phyloP scores from a whole-genome alignment of 2,797 vertebrate genomes.

The Mastacembelus armatus region DNA sequence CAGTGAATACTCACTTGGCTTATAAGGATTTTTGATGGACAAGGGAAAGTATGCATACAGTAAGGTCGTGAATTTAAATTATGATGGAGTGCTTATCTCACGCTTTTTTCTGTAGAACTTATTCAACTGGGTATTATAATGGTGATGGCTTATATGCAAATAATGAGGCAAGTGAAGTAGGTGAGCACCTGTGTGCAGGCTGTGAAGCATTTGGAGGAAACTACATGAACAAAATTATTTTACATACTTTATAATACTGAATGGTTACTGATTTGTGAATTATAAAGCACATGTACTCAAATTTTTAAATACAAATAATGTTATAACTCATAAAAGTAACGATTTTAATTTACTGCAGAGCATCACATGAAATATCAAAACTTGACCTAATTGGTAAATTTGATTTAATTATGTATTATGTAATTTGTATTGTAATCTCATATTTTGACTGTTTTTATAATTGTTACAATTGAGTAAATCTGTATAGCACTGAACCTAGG shows the following conservation, averaged over 20 bases:
- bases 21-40: constrained; percentile 14
- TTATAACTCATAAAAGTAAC: not conserved
- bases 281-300: too few relatives aligned
- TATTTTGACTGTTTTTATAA: too few relatives aligned
- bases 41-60: constrained; percentile 10
- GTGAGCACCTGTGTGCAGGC: not conserved
- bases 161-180: not conserved
- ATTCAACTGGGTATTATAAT: constrained; percentile 2
- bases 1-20: constrained; percentile 28
- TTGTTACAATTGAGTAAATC: too few relatives aligned
- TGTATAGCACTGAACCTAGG: too few relatives aligned
- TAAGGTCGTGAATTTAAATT: constrained; percentile 18
- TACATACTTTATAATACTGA: not conserved
- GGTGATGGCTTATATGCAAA: constrained; percentile 11
- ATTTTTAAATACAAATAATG: too few relatives aligned
- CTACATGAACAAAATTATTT: not conserved
- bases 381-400: not conserved
- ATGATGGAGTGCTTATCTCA: constrained; percentile 3
- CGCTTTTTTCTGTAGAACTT: constrained; percentile 11
- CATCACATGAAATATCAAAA: not conserved
- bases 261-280: not conserved
- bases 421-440: not conserved
- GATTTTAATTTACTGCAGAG: not conserved
- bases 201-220: not conserved
- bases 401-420: too few relatives aligned